Percentiles rank a stretch among this genome's conserved stretches.
Conservation (phyloP, 2,113 vertebrate genomes). For the Phyllostomus hastatus region DNA sequence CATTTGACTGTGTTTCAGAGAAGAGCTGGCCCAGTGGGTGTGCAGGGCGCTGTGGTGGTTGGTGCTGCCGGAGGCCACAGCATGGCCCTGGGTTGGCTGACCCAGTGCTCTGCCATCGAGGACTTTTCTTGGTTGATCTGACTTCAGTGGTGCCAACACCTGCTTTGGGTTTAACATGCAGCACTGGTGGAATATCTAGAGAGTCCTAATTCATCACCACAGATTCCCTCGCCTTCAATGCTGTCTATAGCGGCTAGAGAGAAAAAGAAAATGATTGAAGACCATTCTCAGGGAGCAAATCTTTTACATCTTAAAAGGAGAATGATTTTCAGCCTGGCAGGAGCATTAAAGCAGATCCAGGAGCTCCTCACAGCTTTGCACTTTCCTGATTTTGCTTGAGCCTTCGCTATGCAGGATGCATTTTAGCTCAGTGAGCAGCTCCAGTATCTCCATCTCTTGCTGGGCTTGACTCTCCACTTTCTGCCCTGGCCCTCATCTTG, state of each 20-base stretch:
- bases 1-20: neutral
- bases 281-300: neutral
- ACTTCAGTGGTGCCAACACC: neutral
- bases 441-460: neutral
- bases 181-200: neutral
- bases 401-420: neutral
- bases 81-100: rapidly evolving
- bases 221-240: neutral
- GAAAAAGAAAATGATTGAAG: slow-evolving; percentile 18
- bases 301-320: slow-evolving; percentile 25
- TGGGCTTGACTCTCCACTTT: neutral
- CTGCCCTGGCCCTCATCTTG: neutral
- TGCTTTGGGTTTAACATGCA: neutral
- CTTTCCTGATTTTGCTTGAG: neutral
- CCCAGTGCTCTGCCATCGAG: neutral
- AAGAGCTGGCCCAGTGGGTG: neutral
- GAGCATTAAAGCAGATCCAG: neutral
- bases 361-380: neutral
- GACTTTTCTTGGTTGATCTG: neutral
- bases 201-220: neutral
- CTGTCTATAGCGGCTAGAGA: neutral
- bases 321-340: neutral
- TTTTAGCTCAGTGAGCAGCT: neutral
- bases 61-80: neutral
- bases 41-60: rapidly evolving